Evolutionary conservation across 1,140 invertebrate species (phyloP).

Genomic region (Aphelenchoides fujianensis): DNA sequence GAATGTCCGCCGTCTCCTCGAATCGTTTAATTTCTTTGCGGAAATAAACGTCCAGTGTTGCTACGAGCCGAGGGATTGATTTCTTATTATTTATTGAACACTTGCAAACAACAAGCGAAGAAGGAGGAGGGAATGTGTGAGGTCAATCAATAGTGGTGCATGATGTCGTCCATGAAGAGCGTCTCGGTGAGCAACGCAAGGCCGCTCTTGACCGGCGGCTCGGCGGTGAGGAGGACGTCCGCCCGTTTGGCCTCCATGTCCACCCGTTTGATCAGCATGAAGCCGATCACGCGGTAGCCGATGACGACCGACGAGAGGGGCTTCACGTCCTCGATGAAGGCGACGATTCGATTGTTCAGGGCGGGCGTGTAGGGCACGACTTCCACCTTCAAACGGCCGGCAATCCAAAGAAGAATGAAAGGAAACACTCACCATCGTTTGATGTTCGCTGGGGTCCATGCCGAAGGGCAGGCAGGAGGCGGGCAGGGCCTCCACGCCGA

Average conservation of each 20-base stretch:
- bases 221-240: neutral
- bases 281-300: conserved; percentile 7
- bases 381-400: neutral
- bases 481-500: conserved; percentile 42
- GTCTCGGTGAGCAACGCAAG: conserved; percentile 9
- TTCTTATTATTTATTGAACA: no score
- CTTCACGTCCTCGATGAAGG: neutral
- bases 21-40: no score
- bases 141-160: neutral
- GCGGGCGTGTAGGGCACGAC: conserved; percentile 1
- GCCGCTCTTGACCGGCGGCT: conserved; percentile 7
- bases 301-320: neutral
- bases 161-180: conserved; percentile 20
- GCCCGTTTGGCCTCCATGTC: conserved; percentile 18
- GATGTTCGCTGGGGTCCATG: conserved; percentile 43
- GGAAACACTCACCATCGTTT: conserved; percentile 13
- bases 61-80: no score
- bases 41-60: no score
- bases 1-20: no score
- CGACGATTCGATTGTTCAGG: conserved; percentile 12
- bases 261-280: conserved; percentile 17
- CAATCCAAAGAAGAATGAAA: neutral
- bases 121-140: no score
- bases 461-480: conserved; percentile 46
- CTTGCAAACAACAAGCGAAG: no score